Conservation (phyloP, 1,140 invertebrate genomes). For the Drosophila pseudoananassae region DNA sequence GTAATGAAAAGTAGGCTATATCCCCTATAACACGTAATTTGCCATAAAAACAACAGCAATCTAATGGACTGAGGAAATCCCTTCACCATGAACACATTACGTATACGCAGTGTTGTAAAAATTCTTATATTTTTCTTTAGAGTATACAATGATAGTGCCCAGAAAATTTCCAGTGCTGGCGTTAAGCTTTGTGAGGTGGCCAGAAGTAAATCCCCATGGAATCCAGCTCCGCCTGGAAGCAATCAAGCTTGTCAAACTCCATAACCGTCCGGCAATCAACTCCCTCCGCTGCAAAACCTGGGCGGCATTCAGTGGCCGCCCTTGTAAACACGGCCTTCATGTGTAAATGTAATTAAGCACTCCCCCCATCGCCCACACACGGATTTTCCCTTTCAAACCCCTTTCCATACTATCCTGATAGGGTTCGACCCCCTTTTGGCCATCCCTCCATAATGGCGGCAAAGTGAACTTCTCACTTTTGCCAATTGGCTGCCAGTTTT, state of each 20-base stretch:
- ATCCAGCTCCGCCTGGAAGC: conserved; percentile 18
- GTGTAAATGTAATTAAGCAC: conserved; percentile 80
- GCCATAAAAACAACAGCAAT: background rate
- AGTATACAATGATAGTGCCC: background rate
- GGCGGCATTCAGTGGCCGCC: conserved; percentile 22
- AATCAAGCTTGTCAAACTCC: conserved; percentile 52
- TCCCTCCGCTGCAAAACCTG: conserved; percentile 20
- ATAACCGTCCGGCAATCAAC: conserved; percentile 48
- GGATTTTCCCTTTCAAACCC: background rate
- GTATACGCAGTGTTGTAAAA: conserved; percentile 2
- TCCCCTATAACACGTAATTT: background rate
- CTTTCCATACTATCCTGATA: background rate
- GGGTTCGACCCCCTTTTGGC: background rate
- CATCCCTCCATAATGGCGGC: conserved; percentile 62
- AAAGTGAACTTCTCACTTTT: conserved; percentile 76
- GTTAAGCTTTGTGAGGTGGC: conserved; percentile 3
- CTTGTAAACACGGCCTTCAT: conserved; percentile 53
- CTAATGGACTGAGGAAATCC: background rate
- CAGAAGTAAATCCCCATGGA: conserved; percentile 13
- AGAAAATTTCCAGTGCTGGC: conserved; percentile 1
- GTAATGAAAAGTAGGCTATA: conserved; percentile 6
- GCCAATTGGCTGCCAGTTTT: conserved; percentile 67
- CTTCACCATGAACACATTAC: background rate
- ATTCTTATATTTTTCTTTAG: background rate
- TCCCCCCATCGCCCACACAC: conserved; percentile 43